These are phyloP conservation scores for Cosmorhoe ocellata DNA, from an alignment of 2,888 invertebrate species.

Conservation along the genomic window DNA sequence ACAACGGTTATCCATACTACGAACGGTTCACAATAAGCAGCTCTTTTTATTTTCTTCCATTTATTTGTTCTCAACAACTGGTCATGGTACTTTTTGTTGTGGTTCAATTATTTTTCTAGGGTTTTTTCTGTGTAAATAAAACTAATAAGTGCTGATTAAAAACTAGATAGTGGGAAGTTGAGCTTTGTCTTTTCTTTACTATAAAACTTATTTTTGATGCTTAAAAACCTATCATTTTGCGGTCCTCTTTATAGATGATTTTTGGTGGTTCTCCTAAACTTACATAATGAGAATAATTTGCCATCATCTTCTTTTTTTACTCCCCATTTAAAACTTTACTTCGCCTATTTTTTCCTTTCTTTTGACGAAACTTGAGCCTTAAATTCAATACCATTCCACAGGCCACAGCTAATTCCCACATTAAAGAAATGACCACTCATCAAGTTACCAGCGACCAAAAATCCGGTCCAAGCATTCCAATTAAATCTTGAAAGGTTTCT, in stretches of 20 bases:
- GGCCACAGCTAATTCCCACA: conserved; percentile 14
- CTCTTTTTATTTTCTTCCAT: conserved; percentile 54
- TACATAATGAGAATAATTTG: too few species aligned
- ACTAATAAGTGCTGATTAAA: too few species aligned
- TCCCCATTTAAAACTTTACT: too few species aligned
- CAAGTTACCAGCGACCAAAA: conserved; percentile 46
- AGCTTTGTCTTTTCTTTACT: too few species aligned
- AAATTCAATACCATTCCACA: conserved; percentile 19
- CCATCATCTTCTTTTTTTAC: too few species aligned
- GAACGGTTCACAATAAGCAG: conserved; percentile 55
- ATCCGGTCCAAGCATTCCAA: conserved; percentile 60
- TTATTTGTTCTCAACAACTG: conserved; percentile 55
- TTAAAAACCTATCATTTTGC: too few species aligned
- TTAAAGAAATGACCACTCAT: conserved; percentile 37
- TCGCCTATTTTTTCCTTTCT: background rate
- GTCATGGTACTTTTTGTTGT: conserved; percentile 46
- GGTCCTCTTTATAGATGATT: too few species aligned
- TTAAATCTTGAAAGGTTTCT: conserved; percentile 63
- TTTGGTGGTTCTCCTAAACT: too few species aligned
- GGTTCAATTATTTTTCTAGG: background rate
- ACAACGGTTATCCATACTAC: conserved; percentile 55
- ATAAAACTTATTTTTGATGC: too few species aligned
- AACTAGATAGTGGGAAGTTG: too few species aligned
- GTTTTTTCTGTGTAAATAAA: too few species aligned
- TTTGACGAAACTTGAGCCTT: conserved; percentile 5